phyloP scores from a whole-genome alignment of 2,113 vertebrate species.

The Halcyon senegalensis region DNA sequence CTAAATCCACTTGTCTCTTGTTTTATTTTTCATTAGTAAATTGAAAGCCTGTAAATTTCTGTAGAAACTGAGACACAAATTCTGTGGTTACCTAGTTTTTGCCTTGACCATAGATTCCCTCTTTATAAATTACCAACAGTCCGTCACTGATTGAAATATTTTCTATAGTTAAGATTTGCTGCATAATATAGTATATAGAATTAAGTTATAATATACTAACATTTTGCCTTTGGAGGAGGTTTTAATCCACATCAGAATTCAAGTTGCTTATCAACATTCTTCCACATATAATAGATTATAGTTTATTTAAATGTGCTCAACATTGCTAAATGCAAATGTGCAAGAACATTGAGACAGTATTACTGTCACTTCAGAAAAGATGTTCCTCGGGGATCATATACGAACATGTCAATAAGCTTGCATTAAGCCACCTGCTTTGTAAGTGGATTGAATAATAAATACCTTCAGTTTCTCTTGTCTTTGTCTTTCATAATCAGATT shows the following conservation, averaged over 20 bases:
- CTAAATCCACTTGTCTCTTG: conserved; percentile 88
- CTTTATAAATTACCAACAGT: conserved; percentile 76
- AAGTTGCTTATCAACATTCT: conserved; percentile 61
- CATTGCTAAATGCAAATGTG: conserved; percentile 63
- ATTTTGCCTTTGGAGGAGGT: conserved; percentile 75
- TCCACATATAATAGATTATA: conserved; percentile 64
- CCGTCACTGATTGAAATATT: conserved; percentile 79
- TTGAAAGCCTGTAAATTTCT: conserved; percentile 77
- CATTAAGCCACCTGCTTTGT: conserved; percentile 81
- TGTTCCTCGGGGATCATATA: conserved; percentile 77
- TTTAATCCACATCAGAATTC: conserved; percentile 74
- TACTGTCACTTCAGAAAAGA: conserved; percentile 71
- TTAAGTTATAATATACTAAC: conserved; percentile 80
- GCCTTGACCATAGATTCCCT: conserved; percentile 73
- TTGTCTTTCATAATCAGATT: conserved; percentile 74
- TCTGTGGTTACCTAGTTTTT: conserved; percentile 74
- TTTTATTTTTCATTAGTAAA: conserved; percentile 77
- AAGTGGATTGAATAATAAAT: conserved; percentile 81
- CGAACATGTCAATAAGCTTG: conserved; percentile 78
- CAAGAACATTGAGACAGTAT: conserved; percentile 67
- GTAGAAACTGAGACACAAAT: conserved; percentile 74
- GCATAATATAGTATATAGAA: conserved; percentile 80
- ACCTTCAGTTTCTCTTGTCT: conserved; percentile 78
- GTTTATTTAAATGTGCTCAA: conserved; percentile 76
- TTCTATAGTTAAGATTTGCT: conserved; percentile 81